Percentiles rank a stretch among this genome's conserved stretches.
Conservation (phyloP, 2,797 vertebrate species). For the Cynopterus sphinx region DNA sequence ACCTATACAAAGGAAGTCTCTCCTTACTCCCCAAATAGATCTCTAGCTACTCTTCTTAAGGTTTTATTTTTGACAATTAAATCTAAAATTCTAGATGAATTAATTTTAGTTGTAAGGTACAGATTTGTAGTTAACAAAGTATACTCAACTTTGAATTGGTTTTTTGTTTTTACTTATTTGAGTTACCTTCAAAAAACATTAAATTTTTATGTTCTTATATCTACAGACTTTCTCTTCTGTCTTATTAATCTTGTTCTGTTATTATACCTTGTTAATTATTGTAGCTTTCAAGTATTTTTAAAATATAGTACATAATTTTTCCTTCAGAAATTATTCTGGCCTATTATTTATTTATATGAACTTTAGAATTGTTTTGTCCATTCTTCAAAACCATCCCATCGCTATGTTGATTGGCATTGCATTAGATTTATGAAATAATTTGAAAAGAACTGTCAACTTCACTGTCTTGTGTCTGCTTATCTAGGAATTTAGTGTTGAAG, state of each 20-base stretch:
- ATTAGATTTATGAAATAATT: neutral
- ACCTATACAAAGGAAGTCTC: neutral
- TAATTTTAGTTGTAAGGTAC: neutral
- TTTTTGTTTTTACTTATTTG: neutral
- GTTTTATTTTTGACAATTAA: constrained; percentile 24
- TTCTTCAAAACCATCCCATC: neutral
- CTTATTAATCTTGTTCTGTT: neutral
- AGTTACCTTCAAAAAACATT: neutral
- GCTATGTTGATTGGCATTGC: neutral
- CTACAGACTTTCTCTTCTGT: neutral
- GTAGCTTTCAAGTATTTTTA: constrained; percentile 1
- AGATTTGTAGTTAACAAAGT: neutral
- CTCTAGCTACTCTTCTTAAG: neutral
- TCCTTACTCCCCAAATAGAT: neutral
- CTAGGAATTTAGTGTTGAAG: neutral
- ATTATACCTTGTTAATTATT: neutral
- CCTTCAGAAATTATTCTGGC: neutral
- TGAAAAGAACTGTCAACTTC: neutral
- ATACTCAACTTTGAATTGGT: neutral
- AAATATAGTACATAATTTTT: neutral
- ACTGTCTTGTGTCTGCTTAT: neutral
- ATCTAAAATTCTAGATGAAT: neutral
- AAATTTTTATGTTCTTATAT: neutral
- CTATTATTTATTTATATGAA: neutral
- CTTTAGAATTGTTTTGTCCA: neutral